Evolutionary conservation across 2,113 vertebrate genomes (phyloP).

Genomic region (Hippotragus niger): DNA sequence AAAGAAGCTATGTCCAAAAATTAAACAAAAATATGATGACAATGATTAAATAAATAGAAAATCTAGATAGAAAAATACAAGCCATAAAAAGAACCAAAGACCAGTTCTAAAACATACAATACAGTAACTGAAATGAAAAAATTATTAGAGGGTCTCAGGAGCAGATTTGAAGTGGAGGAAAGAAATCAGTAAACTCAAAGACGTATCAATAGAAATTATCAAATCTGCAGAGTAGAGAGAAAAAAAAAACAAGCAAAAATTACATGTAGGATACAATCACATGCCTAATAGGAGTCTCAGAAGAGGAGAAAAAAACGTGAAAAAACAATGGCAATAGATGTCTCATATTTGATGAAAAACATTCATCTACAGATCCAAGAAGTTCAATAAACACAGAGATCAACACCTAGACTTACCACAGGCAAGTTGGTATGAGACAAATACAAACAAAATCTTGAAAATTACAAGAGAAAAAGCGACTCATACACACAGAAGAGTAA

Average conservation of each 20-base stretch:
- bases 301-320: neutral
- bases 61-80: neutral
- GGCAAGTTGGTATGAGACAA: neutral
- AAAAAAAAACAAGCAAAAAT: neutral
- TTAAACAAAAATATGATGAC: constrained; percentile 29
- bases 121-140: neutral
- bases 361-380: neutral
- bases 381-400: neutral
- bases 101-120: neutral
- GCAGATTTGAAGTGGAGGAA: neutral
- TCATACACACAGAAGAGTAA: neutral
- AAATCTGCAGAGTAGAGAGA: neutral
- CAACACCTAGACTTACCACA: neutral
- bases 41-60: neutral
- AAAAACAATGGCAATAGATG: neutral
- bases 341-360: neutral
- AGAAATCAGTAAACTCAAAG: neutral
- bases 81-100: neutral
- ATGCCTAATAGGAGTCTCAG: neutral
- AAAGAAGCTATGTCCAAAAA: constrained; percentile 8
- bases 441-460: neutral
- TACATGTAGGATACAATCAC: neutral
- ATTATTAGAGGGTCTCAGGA: neutral
- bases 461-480: neutral
- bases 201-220: neutral